A percentile compares a stretch with the other conserved stretches of the same genome.
Evolutionary conservation across 2,797 vertebrate species (phyloP).

Genomic region (Pseudomugil tenellus): DNA sequence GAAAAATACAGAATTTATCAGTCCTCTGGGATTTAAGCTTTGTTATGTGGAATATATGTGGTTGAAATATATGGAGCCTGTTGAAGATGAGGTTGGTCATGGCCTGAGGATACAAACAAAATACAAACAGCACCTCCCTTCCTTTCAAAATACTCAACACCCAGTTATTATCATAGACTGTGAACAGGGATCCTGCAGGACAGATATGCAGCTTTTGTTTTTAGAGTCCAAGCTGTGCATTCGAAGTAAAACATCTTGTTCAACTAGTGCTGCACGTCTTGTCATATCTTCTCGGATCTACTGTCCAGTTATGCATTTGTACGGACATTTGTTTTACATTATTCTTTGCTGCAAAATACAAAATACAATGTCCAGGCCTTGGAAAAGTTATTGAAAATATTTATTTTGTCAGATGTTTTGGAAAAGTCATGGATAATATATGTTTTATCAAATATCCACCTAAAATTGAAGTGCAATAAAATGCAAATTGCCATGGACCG

Average conservation of each 20-base stretch:
- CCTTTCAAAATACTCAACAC: slow-evolving; percentile 17
- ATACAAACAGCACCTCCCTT: slow-evolving; percentile 23
- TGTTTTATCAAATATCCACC: too few relatives aligned
- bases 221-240: slow-evolving; percentile 14
- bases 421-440: too few relatives aligned
- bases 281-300: slow-evolving; percentile 4
- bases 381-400: too few relatives aligned
- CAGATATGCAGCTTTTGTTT: slow-evolving; percentile 12
- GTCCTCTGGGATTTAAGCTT: background rate
- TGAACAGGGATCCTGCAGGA: slow-evolving; percentile 9
- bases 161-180: slow-evolving; percentile 5
- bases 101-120: slow-evolving; percentile 3
- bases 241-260: slow-evolving; percentile 34
- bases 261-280: slow-evolving; percentile 21
- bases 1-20: background rate
- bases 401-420: too few relatives aligned
- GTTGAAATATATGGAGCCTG: background rate
- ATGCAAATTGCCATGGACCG: too few relatives aligned
- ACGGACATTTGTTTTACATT: slow-evolving; percentile 5
- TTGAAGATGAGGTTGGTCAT: slow-evolving; percentile 1
- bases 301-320: background rate
- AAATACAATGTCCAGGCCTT: too few relatives aligned
- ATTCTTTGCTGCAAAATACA: too few relatives aligned
- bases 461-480: too few relatives aligned
- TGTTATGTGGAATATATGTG: background rate